Evolutionary conservation across 2,888 invertebrate species (phyloP).

Genomic region (Ptychoptera contaminata): DNA sequence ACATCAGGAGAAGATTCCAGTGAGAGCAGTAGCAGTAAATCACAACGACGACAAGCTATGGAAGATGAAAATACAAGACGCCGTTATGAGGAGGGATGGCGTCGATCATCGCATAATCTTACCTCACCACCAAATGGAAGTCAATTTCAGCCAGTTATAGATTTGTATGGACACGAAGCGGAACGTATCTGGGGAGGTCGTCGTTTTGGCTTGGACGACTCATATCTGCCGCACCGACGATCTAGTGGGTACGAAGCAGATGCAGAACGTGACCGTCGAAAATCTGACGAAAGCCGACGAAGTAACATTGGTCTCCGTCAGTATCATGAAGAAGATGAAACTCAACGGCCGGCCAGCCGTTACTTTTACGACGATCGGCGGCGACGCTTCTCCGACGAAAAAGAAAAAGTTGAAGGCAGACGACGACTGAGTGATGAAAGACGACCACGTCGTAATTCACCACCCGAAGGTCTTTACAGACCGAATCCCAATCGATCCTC

Average conservation of each 20-base stretch:
- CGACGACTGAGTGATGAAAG: conserved; percentile 7
- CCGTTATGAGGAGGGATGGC: conserved; percentile 54
- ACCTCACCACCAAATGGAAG: conserved; percentile 32
- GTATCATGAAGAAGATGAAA: conserved; percentile 12
- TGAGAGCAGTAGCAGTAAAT: conserved; percentile 62
- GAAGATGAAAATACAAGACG: conserved; percentile 41
- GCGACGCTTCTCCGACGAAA: conserved; percentile 28
- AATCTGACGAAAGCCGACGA: conserved; percentile 1
- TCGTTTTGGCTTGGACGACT: conserved; percentile 3
- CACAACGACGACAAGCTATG: conserved; percentile 43
- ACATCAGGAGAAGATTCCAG: conserved; percentile 76
- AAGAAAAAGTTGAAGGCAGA: conserved; percentile 26
- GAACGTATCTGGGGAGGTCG: conserved; percentile 9
- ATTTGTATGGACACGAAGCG: conserved; percentile 46
- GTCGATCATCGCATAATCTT: conserved; percentile 40
- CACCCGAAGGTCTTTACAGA: conserved; percentile 30
- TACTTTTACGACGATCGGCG: conserved; percentile 8
- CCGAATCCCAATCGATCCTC: conserved; percentile 38
- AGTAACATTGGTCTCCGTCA: background rate
- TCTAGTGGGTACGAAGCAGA: conserved; percentile 1
- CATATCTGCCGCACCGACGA: conserved; percentile 1
- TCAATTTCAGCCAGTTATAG: conserved; percentile 46
- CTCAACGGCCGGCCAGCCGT: conserved; percentile 8
- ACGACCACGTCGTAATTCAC: conserved; percentile 29
- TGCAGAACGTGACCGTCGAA: conserved; percentile 3